Evolutionary conservation across 2,797 vertebrate genomes (phyloP).

Genomic region (Enteromius argenteus): DNA sequence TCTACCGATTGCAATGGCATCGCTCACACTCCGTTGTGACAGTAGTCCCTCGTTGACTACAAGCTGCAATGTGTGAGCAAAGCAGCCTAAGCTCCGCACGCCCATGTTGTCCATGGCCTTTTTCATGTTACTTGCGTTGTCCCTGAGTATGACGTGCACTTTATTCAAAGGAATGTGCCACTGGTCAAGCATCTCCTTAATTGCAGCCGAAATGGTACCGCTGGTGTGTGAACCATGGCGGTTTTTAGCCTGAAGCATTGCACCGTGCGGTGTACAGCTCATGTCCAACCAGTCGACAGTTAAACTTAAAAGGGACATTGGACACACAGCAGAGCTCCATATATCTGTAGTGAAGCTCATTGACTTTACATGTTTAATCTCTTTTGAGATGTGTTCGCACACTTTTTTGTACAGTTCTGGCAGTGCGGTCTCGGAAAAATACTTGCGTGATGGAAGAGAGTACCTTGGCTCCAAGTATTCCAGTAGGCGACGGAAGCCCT

Average conservation of each 20-base stretch:
- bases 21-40: background rate
- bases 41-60: too few species aligned
- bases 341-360: constrained; percentile 37
- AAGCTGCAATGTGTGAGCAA: too few species aligned
- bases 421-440: background rate
- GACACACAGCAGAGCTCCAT: constrained; percentile 1
- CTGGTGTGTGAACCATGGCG: constrained; percentile 24
- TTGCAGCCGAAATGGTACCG: background rate
- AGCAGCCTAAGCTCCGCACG: constrained; percentile 7
- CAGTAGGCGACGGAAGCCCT: background rate
- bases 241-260: constrained; percentile 11
- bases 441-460: constrained; percentile 11
- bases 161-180: constrained; percentile 14
- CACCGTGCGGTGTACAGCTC: background rate
- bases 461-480: constrained; percentile 24
- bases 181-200: constrained; percentile 4
- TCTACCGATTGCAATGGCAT: constrained; percentile 13
- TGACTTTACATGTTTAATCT: constrained; percentile 19
- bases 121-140: constrained; percentile 46
- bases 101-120: constrained; percentile 20
- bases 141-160: constrained; percentile 31
- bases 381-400: constrained; percentile 7
- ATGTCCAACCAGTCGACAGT: background rate
- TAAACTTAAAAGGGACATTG: background rate
- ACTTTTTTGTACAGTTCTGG: constrained; percentile 26